phyloP scores from a whole-genome alignment of 2,888 invertebrate genomes.

The Drosophila borborema region DNA sequence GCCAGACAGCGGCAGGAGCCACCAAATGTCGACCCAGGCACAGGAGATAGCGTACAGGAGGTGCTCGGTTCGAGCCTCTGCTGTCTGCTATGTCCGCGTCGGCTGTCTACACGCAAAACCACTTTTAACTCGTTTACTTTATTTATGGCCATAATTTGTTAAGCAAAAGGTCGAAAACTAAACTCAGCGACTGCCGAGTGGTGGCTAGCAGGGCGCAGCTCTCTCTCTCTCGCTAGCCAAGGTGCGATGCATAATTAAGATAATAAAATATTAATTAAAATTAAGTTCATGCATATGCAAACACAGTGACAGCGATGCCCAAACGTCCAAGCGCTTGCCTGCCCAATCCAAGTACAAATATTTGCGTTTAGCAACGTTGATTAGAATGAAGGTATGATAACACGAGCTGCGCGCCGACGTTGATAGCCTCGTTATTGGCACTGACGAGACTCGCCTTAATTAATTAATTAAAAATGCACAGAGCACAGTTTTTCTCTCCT shows the following conservation, averaged over 20 bases:
- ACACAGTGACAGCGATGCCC: slow-evolving; percentile 48
- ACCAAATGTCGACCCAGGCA: neutral
- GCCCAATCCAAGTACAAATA: slow-evolving; percentile 67
- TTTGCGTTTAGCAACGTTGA: slow-evolving; percentile 66
- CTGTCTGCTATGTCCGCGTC: slow-evolving; percentile 25
- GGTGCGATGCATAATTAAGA: slow-evolving; percentile 84
- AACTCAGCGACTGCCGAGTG: slow-evolving; percentile 57
- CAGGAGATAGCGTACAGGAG: slow-evolving; percentile 15
- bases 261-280: slow-evolving; percentile 84
- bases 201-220: slow-evolving; percentile 22
- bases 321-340: slow-evolving; percentile 7
- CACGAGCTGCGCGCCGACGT: slow-evolving; percentile 35
- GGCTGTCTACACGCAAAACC: slow-evolving; percentile 69
- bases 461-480: slow-evolving; percentile 80
- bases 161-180: slow-evolving; percentile 80
- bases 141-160: slow-evolving; percentile 83
- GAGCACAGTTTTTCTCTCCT: slow-evolving; percentile 31
- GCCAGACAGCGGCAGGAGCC: slow-evolving; percentile 54
- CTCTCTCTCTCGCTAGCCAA: slow-evolving; percentile 41
- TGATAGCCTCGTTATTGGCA: slow-evolving; percentile 78
- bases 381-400: slow-evolving; percentile 53
- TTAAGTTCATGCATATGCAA: slow-evolving; percentile 77
- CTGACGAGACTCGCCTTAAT: slow-evolving; percentile 62
- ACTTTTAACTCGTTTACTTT: slow-evolving; percentile 82
- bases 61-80: slow-evolving; percentile 17